Evolutionary conservation across 2,888 invertebrate genomes (phyloP).

Genomic region (Drosophila histrio): DNA sequence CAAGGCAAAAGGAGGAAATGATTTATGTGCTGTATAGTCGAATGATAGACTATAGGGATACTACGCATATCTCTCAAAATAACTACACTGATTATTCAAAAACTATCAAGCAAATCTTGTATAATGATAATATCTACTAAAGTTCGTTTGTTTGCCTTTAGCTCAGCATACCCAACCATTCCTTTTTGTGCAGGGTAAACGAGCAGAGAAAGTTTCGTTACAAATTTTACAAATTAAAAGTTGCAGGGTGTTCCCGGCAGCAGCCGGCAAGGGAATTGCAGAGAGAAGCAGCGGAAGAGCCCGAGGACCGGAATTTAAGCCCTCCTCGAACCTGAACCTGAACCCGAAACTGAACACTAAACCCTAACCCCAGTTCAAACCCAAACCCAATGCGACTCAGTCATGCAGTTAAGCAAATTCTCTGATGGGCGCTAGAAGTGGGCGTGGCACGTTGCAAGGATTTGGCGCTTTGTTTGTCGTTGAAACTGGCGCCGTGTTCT

Average conservation of each 20-base stretch:
- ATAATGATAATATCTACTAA: background rate
- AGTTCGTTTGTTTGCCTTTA: background rate
- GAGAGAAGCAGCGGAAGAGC: conserved; percentile 21
- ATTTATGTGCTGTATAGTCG: background rate
- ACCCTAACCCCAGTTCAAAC: background rate
- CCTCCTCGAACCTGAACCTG: background rate
- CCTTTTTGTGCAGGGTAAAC: conserved; percentile 29
- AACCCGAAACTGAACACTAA: conserved; percentile 2
- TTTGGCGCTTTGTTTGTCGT: conserved; percentile 29
- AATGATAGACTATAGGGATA: background rate
- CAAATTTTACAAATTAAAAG: conserved; percentile 77
- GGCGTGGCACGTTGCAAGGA: conserved; percentile 8
- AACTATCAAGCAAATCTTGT: background rate
- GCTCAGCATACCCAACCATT: background rate
- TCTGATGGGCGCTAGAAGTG: conserved; percentile 3
- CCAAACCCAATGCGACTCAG: conserved; percentile 28
- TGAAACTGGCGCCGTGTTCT: conserved; percentile 47
- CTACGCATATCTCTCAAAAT: background rate
- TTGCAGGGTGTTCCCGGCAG: conserved; percentile 35
- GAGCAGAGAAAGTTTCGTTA: conserved; percentile 55
- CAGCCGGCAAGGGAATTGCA: conserved; percentile 20
- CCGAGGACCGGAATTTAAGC: conserved; percentile 26
- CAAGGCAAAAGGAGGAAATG: conserved; percentile 25
- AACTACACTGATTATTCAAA: background rate
- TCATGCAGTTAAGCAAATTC: conserved; percentile 52